Percentiles rank a stretch among this genome's conserved stretches.
Conservation (phyloP, 2,113 vertebrate species). For the Albula glossodonta region DNA sequence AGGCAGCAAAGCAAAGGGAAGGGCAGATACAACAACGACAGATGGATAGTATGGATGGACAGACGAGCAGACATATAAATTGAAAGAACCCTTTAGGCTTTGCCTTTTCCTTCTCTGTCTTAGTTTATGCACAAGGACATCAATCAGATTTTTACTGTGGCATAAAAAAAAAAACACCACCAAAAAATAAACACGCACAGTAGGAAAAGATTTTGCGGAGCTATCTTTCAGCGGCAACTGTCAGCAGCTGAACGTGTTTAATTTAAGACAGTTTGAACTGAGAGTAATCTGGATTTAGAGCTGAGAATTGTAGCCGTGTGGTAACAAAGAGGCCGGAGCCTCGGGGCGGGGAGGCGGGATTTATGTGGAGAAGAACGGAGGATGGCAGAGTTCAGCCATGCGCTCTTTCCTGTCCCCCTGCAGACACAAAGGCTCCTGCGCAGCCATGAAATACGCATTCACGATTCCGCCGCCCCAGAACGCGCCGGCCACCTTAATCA, state of each 20-base stretch:
- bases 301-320: not conserved
- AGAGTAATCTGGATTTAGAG: conserved; percentile 3
- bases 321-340: not conserved
- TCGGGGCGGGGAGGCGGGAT: not conserved
- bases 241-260: not conserved
- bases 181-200: not conserved
- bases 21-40: too few species aligned
- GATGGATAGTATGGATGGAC: too few species aligned
- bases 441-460: conserved; percentile 27
- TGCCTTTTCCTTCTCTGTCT: too few species aligned
- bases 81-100: too few species aligned
- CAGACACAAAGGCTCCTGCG: not conserved
- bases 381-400: not conserved
- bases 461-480: conserved; percentile 14
- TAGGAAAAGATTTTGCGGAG: not conserved
- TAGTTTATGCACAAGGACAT: not conserved
- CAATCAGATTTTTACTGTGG: not conserved
- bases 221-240: not conserved
- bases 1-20: too few species aligned
- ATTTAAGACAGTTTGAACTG: not conserved
- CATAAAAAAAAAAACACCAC: not conserved
- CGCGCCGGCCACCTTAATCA: conserved; percentile 47
- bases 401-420: not conserved
- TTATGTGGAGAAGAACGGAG: not conserved
- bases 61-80: too few species aligned